phyloP scores from a whole-genome alignment of 92 coral and sea anemone genomes.

The Chrysogorgia sp. region DNA sequence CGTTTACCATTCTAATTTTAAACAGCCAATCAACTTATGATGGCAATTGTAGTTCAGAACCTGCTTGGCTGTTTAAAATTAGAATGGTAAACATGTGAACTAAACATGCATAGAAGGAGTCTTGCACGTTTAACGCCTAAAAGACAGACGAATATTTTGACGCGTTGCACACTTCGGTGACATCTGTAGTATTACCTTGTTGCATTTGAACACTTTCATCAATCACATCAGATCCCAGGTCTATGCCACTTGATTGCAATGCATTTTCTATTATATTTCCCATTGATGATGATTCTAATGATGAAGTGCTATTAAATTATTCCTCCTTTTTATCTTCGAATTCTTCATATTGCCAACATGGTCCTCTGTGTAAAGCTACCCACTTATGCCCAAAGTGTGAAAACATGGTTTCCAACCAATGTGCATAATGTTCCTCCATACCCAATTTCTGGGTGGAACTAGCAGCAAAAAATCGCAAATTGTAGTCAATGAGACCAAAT shows the following conservation, averaged over 20 bases:
- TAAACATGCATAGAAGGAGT: too few relatives aligned
- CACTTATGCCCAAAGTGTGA: conserved; percentile 69
- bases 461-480: conserved; percentile 53
- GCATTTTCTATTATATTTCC: not conserved
- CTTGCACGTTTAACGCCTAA: too few relatives aligned
- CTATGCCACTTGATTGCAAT: not conserved
- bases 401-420: conserved; percentile 65
- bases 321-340: conserved; percentile 57
- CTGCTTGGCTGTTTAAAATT: too few relatives aligned
- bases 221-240: not conserved
- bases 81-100: too few relatives aligned
- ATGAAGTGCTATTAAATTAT: not conserved
- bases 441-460: conserved; percentile 44
- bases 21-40: too few relatives aligned
- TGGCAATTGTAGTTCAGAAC: too few relatives aligned
- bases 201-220: not conserved
- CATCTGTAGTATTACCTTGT: not conserved
- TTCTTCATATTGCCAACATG: too few relatives aligned
- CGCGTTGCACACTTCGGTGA: too few relatives aligned
- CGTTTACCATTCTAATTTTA: too few relatives aligned
- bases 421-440: conserved; percentile 61
- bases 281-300: not conserved
- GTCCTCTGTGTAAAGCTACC: conserved; percentile 31
- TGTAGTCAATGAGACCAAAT: conserved; percentile 60
- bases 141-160: too few relatives aligned